These are phyloP conservation scores for Mythimna loreyi DNA, from an alignment of 2,888 invertebrate species.

Conservation along the genomic window DNA sequence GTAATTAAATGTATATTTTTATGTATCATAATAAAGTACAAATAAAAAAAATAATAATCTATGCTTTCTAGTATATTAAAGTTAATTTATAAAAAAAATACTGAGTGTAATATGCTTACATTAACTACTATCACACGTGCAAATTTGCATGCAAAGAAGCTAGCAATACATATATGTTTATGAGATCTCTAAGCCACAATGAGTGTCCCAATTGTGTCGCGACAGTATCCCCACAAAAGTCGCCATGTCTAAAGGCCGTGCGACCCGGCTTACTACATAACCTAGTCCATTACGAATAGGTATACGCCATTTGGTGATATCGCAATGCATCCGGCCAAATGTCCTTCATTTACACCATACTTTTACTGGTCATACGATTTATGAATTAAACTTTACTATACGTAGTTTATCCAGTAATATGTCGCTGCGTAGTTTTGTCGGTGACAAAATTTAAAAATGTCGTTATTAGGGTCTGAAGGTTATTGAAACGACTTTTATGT, in stretches of 20 bases:
- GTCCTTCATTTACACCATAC: conserved; percentile 74
- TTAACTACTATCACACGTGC: no score
- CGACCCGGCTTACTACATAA: conserved; percentile 20
- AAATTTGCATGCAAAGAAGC: no score
- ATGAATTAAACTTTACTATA: conserved; percentile 57
- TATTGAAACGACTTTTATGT: neutral
- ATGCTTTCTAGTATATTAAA: no score
- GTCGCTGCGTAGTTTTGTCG: neutral
- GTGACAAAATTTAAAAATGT: neutral
- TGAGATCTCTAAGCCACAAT: neutral
- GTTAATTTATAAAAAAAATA: no score
- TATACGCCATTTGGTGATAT: conserved; percentile 54
- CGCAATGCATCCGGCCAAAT: conserved; percentile 71
- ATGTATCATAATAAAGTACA: no score
- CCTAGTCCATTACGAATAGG: conserved; percentile 31
- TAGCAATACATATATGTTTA: no score
- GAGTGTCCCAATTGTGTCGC: neutral
- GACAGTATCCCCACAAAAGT: conserved; percentile 31
- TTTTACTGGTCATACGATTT: conserved; percentile 67
- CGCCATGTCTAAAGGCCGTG: conserved; percentile 23
- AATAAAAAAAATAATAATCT: no score
- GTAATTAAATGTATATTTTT: no score
- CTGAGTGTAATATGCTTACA: no score
- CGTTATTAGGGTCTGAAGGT: no score
- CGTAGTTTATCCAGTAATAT: neutral